Percentiles rank a stretch among this genome's conserved stretches.
Conservation (phyloP, 2,888 invertebrate species). For the Luperina nickerlii region DNA sequence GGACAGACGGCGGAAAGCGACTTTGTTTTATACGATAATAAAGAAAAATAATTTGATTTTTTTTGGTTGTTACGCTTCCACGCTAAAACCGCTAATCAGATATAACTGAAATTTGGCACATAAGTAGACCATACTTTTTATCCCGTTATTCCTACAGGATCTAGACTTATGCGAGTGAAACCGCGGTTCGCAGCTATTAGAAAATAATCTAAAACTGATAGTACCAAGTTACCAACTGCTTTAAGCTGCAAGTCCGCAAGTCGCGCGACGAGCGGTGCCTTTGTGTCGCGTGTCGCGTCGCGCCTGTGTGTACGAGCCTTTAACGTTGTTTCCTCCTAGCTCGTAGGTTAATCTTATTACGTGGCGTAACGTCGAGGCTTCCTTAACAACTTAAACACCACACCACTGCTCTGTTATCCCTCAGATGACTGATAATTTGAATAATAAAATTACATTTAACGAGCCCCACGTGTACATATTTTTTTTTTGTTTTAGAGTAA, state of each 20-base stretch:
- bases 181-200: neutral
- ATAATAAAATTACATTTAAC: slow-evolving; percentile 67
- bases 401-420: slow-evolving; percentile 77
- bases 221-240: slow-evolving; percentile 43
- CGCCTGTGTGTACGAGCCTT: too few species aligned
- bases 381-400: slow-evolving; percentile 84
- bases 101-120: neutral
- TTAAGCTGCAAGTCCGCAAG: too few species aligned
- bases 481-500: slow-evolving; percentile 25
- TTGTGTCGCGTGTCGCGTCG: too few species aligned
- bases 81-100: neutral
- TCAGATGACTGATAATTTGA: slow-evolving; percentile 76
- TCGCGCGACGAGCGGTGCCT: too few species aligned
- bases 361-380: slow-evolving; percentile 82
- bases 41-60: neutral
- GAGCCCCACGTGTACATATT: slow-evolving; percentile 34
- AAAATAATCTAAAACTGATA: slow-evolving; percentile 56
- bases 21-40: neutral
- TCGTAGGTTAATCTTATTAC: slow-evolving; percentile 84
- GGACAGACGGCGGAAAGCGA: too few species aligned
- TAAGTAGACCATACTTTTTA: neutral
- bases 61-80: neutral
- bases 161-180: neutral
- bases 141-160: neutral
- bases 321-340: slow-evolving; percentile 67